Conservation (phyloP, 2,797 vertebrate genomes). For the Bradypus variegatus region DNA sequence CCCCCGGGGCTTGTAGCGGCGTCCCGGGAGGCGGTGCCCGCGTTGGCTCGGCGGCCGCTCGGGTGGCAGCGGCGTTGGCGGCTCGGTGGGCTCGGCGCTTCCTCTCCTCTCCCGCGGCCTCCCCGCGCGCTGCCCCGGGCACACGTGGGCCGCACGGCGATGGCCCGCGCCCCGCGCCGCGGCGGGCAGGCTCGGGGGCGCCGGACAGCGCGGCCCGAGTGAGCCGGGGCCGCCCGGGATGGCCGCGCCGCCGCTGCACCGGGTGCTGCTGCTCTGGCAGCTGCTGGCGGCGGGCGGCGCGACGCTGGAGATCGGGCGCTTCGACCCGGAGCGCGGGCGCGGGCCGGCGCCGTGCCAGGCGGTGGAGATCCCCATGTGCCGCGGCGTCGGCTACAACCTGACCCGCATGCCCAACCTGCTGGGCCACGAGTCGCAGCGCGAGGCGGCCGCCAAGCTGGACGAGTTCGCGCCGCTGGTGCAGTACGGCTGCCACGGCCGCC, state of each 20-base stretch:
- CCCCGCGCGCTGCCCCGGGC: neutral
- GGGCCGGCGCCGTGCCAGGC: slow-evolving; percentile 88
- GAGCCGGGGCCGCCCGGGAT: slow-evolving; percentile 68
- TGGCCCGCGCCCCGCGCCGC: slow-evolving; percentile 57
- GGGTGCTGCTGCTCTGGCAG: slow-evolving; percentile 80
- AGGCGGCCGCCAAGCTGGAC: slow-evolving; percentile 92
- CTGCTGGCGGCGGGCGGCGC: slow-evolving; percentile 78
- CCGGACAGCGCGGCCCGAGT: slow-evolving; percentile 46
- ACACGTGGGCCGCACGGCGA: slow-evolving; percentile 12
- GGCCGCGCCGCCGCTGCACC: slow-evolving; percentile 76
- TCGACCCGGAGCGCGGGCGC: slow-evolving; percentile 85
- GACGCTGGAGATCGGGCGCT: slow-evolving; percentile 84
- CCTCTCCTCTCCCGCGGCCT: neutral
- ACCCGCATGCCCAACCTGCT: slow-evolving; percentile 98
- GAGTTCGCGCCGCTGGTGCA: slow-evolving; percentile 95
- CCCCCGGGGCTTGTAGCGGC: slow-evolving; percentile 40
- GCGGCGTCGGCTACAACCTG: slow-evolving; percentile 97
- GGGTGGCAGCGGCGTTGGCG: neutral
- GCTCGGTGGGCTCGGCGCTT: neutral
- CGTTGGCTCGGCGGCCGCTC: neutral
- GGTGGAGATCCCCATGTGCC: slow-evolving; percentile 94
- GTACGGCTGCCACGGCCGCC: slow-evolving; percentile 94
- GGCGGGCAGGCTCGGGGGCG: slow-evolving; percentile 45
- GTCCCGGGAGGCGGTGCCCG: slow-evolving; percentile 38
- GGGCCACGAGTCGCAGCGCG: slow-evolving; percentile 91